Evolutionary conservation across 2,888 invertebrate genomes (phyloP).

Genomic region (Pomacea canaliculata): DNA sequence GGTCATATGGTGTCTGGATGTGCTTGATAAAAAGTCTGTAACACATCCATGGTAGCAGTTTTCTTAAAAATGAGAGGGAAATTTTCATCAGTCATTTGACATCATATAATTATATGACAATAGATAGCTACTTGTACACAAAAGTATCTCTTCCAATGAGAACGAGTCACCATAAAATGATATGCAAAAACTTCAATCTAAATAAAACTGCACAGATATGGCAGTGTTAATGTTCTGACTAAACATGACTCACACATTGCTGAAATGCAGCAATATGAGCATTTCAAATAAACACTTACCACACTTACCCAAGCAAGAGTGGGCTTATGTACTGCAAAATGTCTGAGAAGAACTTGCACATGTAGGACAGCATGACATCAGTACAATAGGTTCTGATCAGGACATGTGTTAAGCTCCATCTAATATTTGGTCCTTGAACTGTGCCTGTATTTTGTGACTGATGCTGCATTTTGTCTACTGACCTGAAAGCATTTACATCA

Average conservation of each 20-base stretch:
- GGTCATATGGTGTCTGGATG: conserved; percentile 45
- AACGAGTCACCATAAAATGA: too few species aligned
- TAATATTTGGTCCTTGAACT: neutral
- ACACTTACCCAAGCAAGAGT: conserved; percentile 37
- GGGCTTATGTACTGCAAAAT: conserved; percentile 35
- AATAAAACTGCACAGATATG: too few species aligned
- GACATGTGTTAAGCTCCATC: conserved; percentile 31
- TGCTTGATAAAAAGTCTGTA: conserved; percentile 47
- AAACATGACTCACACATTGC: too few species aligned
- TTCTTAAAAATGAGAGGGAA: too few species aligned
- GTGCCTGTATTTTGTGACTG: neutral
- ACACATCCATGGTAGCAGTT: neutral
- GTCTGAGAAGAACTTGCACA: conserved; percentile 37
- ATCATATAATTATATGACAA: too few species aligned
- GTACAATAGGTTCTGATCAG: conserved; percentile 40
- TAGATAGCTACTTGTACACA: too few species aligned
- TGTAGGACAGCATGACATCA: conserved; percentile 39
- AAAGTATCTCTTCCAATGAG: too few species aligned
- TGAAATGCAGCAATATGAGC: too few species aligned
- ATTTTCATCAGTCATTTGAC: too few species aligned
- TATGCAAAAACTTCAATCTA: too few species aligned
- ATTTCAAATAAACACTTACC: too few species aligned
- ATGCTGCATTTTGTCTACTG: neutral
- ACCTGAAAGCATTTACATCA: neutral
- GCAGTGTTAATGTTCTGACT: too few species aligned